Evolutionary conservation across 2,797 vertebrate genomes (phyloP).

Genomic region (Acanthurus lineatus): DNA sequence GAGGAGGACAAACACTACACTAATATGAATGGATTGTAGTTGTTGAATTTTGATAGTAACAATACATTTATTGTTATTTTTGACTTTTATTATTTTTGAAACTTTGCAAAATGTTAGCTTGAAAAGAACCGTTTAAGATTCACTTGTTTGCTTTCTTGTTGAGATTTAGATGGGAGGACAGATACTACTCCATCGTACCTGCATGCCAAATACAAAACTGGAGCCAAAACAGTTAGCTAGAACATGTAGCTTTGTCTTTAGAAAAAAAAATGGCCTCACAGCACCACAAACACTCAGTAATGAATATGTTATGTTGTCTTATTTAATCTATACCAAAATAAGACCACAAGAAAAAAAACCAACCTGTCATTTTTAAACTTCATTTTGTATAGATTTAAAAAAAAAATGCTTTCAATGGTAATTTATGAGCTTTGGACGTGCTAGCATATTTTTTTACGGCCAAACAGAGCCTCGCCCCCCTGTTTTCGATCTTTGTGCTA

Average conservation of each 20-base stretch:
- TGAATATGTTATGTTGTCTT: neutral
- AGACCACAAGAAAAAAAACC: neutral
- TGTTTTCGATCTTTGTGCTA: neutral
- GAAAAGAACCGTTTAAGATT: neutral
- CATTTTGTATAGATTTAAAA: neutral
- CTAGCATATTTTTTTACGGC: neutral
- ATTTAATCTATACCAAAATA: neutral
- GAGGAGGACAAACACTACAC: slow-evolving; percentile 1
- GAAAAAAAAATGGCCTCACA: too few species aligned
- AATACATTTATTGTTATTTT: neutral
- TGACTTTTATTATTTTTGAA: neutral
- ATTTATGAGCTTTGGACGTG: too few species aligned
- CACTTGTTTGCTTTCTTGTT: neutral
- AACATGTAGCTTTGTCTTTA: too few species aligned
- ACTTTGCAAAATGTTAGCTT: too few species aligned
- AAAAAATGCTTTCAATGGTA: too few species aligned
- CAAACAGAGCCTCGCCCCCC: neutral
- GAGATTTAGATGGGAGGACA: neutral
- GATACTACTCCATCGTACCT: neutral
- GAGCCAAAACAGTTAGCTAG: too few species aligned
- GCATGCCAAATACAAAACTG: neutral
- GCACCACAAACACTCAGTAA: neutral
- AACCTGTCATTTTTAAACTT: neutral
- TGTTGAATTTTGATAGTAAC: neutral
- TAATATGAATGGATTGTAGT: slow-evolving; percentile 5